Evolutionary conservation across 2,113 vertebrate genomes (phyloP), one percentile per base, ranked within the genome.

Genomic region (Puma concolor): DNA sequence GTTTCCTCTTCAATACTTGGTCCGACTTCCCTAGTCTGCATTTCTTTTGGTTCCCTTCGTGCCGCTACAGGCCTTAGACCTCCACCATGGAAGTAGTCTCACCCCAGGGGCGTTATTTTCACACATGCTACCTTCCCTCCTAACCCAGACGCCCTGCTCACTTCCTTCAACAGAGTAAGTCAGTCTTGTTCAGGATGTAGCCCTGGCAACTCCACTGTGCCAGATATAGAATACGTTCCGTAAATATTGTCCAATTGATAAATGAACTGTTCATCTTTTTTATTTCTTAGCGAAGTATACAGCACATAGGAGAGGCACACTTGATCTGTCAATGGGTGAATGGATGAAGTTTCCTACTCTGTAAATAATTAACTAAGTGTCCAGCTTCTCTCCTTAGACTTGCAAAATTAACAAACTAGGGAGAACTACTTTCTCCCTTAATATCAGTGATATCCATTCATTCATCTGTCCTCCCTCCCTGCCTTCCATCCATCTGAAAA

Each of bases 361-460:
- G 96, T 60, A 91, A 74, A 81, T 94, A 88, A 91, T 76, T 84
- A 87, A 79, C 79, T 85, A 84, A 84, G 7, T 52, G 95, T 52
- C 90, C 52, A 82, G 76, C 27, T 38, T 79, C 81, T 76, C 64
- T 82, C 16, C 52, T 90, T 79, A 80, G 79, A 44, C 90, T 79
- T 90, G 14, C 64, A 89, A 96, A 97, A 71, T 85, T 84, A 76
- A 72, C 6, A 60, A 44, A 44, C 25, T 8, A 76, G 41, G 72
- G 25, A 41, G 41, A 76, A 54, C 38, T 88, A 50, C 21, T 69
- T 94, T 82, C 4, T 81, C 48, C 33, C 1, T 97, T 81, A 95
- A 94, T 81, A 94, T 96, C 63, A 41, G 19, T 50, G 44, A 66
- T 44, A 77, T 7, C 50, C 12, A 52, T 63, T 71, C 19, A 95